These are phyloP conservation scores for Coilia nasus DNA, from an alignment of 2,797 vertebrate genomes.

Conservation along the genomic window DNA sequence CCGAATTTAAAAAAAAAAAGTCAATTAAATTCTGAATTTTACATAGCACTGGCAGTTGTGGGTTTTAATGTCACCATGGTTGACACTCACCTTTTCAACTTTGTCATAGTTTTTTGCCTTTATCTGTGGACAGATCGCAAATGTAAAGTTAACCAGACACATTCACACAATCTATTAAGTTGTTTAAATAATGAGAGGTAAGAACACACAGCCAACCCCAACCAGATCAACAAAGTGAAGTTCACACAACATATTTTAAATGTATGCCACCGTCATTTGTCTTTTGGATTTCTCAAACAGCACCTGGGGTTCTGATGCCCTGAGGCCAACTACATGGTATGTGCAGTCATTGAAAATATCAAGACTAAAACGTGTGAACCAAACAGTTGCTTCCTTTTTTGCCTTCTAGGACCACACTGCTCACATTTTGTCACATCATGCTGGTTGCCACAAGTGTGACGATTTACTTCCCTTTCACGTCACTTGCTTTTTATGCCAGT, in stretches of 20 bases:
- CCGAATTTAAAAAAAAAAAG: too few species aligned
- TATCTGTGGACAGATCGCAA: conserved; percentile 88
- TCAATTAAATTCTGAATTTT: neutral
- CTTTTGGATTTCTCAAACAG: neutral
- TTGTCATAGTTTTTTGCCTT: conserved; percentile 99
- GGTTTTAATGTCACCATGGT: neutral
- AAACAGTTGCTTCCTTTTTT: neutral
- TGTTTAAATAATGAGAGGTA: conserved; percentile 13
- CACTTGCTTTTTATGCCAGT: neutral
- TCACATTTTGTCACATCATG: neutral
- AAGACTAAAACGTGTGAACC: neutral
- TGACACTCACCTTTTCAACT: conserved; percentile 96
- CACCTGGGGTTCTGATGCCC: neutral
- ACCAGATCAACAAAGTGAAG: conserved; percentile 82
- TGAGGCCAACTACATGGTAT: too few species aligned
- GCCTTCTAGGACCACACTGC: neutral
- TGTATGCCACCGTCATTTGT: neutral
- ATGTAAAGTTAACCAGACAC: conserved; percentile 55
- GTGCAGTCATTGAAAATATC: too few species aligned
- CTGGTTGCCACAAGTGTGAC: neutral
- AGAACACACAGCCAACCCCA: conserved; percentile 47
- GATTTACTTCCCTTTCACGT: neutral
- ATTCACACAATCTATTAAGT: conserved; percentile 59
- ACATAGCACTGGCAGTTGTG: neutral
- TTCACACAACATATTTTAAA: conserved; percentile 70